Evolutionary conservation across 2,888 invertebrate species (phyloP).

Genomic region (Pilophorus perplexus): DNA sequence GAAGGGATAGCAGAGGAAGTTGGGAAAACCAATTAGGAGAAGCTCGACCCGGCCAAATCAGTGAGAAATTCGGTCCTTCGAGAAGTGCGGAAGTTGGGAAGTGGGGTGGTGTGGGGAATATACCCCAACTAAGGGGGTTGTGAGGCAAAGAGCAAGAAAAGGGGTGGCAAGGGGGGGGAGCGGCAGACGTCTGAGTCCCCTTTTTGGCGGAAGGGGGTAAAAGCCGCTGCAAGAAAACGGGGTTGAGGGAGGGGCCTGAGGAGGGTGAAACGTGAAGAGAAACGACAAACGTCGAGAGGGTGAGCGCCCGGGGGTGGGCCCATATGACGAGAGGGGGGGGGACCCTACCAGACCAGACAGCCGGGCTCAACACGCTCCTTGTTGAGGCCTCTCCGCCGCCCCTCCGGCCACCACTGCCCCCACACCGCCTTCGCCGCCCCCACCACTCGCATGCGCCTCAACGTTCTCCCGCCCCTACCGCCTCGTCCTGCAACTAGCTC

Average conservation of each 20-base stretch:
- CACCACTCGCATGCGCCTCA: slow-evolving; percentile 5
- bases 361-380: slow-evolving; percentile 27
- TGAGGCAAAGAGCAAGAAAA: background rate
- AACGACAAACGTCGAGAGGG: background rate
- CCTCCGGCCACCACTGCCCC: too few relatives aligned
- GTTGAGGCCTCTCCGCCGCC: background rate
- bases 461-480: slow-evolving; percentile 3
- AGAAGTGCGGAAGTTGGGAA: background rate
- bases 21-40: background rate
- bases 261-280: slow-evolving; percentile 10
- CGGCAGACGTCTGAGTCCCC: slow-evolving; percentile 10
- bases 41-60: slow-evolving; percentile 8
- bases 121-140: background rate
- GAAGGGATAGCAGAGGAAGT: background rate
- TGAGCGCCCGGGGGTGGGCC: too few relatives aligned
- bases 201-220: background rate
- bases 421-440: slow-evolving; percentile 1
- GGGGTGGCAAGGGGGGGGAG: background rate
- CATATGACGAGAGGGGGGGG: background rate
- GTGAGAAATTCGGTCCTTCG: slow-evolving; percentile 12
- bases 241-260: background rate
- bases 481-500: background rate
- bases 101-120: too few relatives aligned
- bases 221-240: background rate
- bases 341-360: slow-evolving; percentile 27